Evolutionary conservation across 2,888 invertebrate genomes (phyloP), one percentile per base, ranked within the genome.

Genomic region (Plebejus argus): DNA sequence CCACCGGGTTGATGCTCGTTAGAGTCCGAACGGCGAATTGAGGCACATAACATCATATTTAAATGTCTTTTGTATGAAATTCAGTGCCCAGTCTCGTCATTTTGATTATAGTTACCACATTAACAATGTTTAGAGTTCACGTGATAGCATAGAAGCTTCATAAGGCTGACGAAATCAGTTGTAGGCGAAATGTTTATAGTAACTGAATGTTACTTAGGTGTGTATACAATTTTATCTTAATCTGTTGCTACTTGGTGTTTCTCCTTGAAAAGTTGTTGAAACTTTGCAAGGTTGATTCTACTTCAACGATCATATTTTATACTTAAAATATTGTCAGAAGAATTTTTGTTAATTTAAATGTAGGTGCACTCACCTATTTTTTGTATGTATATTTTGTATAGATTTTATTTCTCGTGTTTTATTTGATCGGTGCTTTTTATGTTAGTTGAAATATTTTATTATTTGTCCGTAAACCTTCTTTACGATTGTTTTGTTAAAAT

Each of bases 81-180:
- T 53, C 53, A 15, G 15, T 53, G 53, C 53, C 49, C 53, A 18
- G 53, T 53, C 18, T 18, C 53, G 53, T 18, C 18, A 53, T 53
- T 53, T 53, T 18, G 53, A 53, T 45, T 72, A 77, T 84, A 85
- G 87, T 86, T 86, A 87, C 87, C 87, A 85, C 79, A 79, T 71
- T 80, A 80, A 80, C 81, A 78, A 81, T 58, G 28, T 77, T 72
- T 77, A 77, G 77, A 58, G 71, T 58, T 72, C 71, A 77, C 77
- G 33, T 71, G 72, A 77, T 77, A 77, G 77, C 20, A 58, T 77
- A 72, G 72, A 58, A 77, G 77, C 56, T 77, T 71, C 49, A 74
- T 20, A 74, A 74, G 74, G 74, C 74, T 74, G 74, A 53, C 28
- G 74, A 74, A 74, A 53, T 15, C 74, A 74, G 74, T 74, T 74